Conservation (phyloP, 1,140 invertebrate species). For the Brachionus angularis region DNA sequence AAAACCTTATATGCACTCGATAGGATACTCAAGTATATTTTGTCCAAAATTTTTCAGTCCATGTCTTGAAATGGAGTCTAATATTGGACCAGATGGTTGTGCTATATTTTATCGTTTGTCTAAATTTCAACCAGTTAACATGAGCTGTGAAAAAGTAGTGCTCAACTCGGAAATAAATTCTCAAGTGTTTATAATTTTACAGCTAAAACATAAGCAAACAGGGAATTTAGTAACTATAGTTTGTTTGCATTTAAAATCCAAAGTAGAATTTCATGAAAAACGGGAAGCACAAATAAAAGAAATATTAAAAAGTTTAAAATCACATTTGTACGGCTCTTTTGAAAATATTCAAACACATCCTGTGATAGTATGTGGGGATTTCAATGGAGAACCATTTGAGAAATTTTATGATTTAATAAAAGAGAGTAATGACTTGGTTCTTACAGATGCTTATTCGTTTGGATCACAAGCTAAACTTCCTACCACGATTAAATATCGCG, state of each 20-base stretch:
- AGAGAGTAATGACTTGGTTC: not conserved
- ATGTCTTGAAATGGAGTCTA: conserved; percentile 29
- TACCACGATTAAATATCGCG: not conserved
- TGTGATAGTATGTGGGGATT: conserved; percentile 1
- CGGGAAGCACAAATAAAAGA: conserved; percentile 10
- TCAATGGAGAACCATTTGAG: conserved; percentile 43
- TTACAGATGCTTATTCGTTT: conserved; percentile 15
- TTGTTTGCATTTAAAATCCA: conserved; percentile 33
- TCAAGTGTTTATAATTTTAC: conserved; percentile 39
- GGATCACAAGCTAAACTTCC: not conserved
- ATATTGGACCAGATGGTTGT: conserved; percentile 36
- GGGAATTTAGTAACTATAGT: conserved; percentile 2
- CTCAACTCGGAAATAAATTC: conserved; percentile 7
- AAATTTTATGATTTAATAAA: conserved; percentile 21
- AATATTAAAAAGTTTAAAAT: conserved; percentile 10
- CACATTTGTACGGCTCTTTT: conserved; percentile 5
- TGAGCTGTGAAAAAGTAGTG: conserved; percentile 41
- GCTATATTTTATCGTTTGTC: conserved; percentile 33
- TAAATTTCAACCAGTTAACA: conserved; percentile 21
- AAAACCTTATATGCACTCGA: conserved; percentile 40
- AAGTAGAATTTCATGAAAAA: conserved; percentile 16
- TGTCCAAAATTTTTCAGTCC: conserved; percentile 44
- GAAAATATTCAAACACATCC: not conserved
- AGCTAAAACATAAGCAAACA: conserved; percentile 6
- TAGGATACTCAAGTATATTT: conserved; percentile 38